Percentiles rank a stretch among this genome's conserved stretches.
Conservation (phyloP, 2,113 vertebrate genomes). For the Mastomys natalensis region DNA sequence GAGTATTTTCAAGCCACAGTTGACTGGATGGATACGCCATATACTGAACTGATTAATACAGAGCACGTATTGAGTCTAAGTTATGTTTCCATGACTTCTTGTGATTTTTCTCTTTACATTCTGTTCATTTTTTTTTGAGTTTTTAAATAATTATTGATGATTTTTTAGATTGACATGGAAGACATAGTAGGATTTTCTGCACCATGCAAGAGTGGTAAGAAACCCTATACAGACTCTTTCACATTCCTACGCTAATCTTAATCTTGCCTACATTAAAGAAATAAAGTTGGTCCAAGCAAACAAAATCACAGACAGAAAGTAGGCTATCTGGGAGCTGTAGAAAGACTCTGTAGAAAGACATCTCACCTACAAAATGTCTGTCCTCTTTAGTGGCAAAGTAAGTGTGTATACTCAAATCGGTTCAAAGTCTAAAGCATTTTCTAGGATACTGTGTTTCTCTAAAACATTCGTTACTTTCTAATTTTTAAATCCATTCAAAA, state of each 20-base stretch:
- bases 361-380: too few species aligned
- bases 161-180: neutral
- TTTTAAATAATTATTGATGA: neutral
- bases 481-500: neutral
- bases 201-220: neutral
- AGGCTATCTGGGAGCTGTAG: too few species aligned
- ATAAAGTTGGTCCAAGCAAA: neutral
- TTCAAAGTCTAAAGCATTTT: neutral
- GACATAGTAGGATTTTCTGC: neutral
- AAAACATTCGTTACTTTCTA: neutral
- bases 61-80: neutral
- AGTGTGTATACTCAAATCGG: neutral
- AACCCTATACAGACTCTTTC: neutral
- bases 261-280: neutral
- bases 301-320: neutral
- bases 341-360: neutral
- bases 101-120: neutral
- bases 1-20: neutral
- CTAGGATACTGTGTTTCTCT: neutral
- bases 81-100: neutral
- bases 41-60: neutral
- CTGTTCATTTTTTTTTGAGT: neutral
- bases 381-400: neutral
- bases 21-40: neutral
- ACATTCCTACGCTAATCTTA: neutral